phyloP scores from a whole-genome alignment of 2,113 vertebrate species.

The Hemichromis elongatus region DNA sequence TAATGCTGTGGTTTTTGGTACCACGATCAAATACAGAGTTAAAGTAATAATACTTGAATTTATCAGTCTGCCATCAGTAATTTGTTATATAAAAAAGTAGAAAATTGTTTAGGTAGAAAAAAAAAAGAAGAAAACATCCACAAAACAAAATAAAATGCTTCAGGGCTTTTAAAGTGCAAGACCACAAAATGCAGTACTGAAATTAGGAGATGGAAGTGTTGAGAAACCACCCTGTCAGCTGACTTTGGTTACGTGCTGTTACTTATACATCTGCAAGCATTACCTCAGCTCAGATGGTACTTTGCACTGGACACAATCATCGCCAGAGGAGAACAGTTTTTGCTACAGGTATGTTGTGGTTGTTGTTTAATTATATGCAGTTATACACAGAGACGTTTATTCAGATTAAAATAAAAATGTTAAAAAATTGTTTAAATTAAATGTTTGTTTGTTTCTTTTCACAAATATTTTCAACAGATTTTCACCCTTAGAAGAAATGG shows the following conservation, averaged over 20 bases:
- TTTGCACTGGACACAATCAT: not conserved
- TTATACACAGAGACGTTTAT: not conserved
- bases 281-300: not conserved
- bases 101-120: not conserved
- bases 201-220: slow-evolving; percentile 38
- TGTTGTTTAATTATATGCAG: not conserved
- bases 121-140: not conserved
- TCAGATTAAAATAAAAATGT: not conserved
- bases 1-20: not conserved
- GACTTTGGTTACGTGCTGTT: not conserved
- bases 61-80: not conserved
- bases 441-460: not conserved
- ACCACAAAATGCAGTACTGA: slow-evolving; percentile 59
- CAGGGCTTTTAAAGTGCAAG: not conserved
- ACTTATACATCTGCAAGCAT: not conserved
- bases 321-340: not conserved
- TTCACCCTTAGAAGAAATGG: slow-evolving; percentile 29
- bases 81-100: not conserved
- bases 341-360: not conserved
- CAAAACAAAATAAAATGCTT: not conserved
- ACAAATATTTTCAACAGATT: not conserved
- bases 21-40: not conserved
- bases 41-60: not conserved
- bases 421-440: not conserved
- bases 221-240: slow-evolving; percentile 49